Conservation (phyloP, 2,797 vertebrate species). For the Falco peregrinus region DNA sequence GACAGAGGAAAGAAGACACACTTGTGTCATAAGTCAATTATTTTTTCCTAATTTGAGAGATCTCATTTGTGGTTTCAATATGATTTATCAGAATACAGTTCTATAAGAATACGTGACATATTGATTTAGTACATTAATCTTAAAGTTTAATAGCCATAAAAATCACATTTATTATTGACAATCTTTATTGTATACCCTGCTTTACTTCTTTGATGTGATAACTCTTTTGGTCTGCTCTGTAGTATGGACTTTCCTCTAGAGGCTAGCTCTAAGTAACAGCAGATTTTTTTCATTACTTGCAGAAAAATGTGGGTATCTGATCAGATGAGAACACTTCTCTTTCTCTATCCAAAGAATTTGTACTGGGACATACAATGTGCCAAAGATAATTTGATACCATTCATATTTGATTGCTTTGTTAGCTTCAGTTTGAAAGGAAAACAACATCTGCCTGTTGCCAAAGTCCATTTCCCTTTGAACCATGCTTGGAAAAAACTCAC, state of each 20-base stretch:
- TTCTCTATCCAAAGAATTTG: neutral
- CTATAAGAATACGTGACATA: neutral
- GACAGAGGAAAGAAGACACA: neutral
- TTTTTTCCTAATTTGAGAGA: neutral
- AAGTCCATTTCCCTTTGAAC: constrained; percentile 36
- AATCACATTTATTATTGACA: neutral
- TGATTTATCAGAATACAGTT: neutral
- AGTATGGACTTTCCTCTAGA: neutral
- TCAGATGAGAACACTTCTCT: neutral
- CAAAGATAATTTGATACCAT: constrained; percentile 35
- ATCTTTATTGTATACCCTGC: neutral
- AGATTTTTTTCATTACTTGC: neutral
- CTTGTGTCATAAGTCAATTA: neutral
- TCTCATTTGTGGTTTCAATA: neutral
- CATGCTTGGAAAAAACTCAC: neutral
- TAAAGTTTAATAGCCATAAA: neutral
- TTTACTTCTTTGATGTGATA: neutral
- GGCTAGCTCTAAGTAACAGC: neutral
- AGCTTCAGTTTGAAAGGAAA: constrained; percentile 16
- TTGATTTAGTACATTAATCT: neutral
- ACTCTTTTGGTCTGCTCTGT: neutral
- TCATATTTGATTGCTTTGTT: constrained; percentile 36
- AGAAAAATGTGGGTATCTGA: neutral
- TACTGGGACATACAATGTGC: neutral
- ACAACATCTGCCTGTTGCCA: neutral